Conservation (phyloP, 2,888 invertebrate genomes). For the Dione vanillae region DNA sequence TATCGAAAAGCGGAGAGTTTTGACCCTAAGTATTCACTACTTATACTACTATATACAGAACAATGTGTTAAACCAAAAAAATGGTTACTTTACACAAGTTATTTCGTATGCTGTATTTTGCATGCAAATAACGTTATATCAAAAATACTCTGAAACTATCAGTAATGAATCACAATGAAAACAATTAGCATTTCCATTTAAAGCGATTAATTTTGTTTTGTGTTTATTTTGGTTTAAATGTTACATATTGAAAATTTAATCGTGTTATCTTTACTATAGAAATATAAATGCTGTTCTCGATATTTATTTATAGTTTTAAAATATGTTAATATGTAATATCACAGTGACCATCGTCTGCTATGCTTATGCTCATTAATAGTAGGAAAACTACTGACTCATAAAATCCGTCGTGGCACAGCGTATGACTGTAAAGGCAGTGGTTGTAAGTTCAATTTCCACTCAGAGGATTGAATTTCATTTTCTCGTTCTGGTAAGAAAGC, state of each 20-base stretch:
- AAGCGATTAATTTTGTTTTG: constrained; percentile 11
- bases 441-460: no score
- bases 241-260: constrained; percentile 4
- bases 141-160: constrained; percentile 1
- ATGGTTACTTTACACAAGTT: not conserved
- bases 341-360: not conserved
- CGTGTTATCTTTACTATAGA: not conserved
- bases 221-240: constrained; percentile 15
- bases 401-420: no score
- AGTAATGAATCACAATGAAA: constrained; percentile 16
- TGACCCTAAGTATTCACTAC: no score
- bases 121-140: constrained; percentile 1
- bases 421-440: no score
- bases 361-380: no score
- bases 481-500: no score
- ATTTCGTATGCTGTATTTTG: not conserved
- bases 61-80: no score
- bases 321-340: not conserved
- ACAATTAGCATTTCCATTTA: constrained; percentile 8
- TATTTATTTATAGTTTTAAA: not conserved
- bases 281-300: not conserved
- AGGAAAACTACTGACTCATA: no score
- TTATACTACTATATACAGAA: no score
- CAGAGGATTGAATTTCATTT: no score
- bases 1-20: no score